A percentile compares a stretch with the other conserved stretches of the same genome.
Evolutionary conservation across 1,140 invertebrate species (phyloP).

Genomic region (Arctopsyche grandis): DNA sequence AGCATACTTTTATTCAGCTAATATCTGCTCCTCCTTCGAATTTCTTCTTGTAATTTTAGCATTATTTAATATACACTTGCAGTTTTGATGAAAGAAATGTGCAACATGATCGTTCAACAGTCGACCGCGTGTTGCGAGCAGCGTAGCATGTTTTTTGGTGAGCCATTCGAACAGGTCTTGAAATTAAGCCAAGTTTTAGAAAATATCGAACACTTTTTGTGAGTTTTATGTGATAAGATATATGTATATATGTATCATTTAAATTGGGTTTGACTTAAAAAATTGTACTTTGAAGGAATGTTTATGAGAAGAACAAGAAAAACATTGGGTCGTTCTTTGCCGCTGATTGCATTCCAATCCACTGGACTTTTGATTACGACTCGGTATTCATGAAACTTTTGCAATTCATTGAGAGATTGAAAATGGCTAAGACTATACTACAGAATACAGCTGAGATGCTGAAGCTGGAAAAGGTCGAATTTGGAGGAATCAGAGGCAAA

Average conservation of each 20-base stretch:
- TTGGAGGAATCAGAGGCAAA: constrained; percentile 81
- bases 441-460: constrained; percentile 80
- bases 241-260: constrained; percentile 5
- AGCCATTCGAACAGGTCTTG: constrained; percentile 71
- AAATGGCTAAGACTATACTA: constrained; percentile 74
- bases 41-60: too few species aligned
- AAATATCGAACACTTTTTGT: constrained; percentile 67
- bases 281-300: constrained; percentile 57
- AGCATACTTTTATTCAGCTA: too few species aligned
- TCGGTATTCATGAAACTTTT: constrained; percentile 78
- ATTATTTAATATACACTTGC: constrained; percentile 43
- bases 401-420: constrained; percentile 72
- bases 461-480: constrained; percentile 89
- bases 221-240: constrained; percentile 54
- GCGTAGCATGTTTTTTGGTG: constrained; percentile 76
- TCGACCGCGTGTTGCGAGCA: constrained; percentile 68
- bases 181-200: constrained; percentile 65
- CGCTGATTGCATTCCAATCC: constrained; percentile 62
- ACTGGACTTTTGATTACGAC: constrained; percentile 79
- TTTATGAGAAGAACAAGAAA: constrained; percentile 63
- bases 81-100: constrained; percentile 77
- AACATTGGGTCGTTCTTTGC: constrained; percentile 64
- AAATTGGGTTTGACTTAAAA: not conserved
- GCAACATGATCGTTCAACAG: constrained; percentile 79
- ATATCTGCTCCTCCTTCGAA: too few species aligned